phyloP scores from a whole-genome alignment of 2,888 invertebrate genomes.

The Drepana falcataria region DNA sequence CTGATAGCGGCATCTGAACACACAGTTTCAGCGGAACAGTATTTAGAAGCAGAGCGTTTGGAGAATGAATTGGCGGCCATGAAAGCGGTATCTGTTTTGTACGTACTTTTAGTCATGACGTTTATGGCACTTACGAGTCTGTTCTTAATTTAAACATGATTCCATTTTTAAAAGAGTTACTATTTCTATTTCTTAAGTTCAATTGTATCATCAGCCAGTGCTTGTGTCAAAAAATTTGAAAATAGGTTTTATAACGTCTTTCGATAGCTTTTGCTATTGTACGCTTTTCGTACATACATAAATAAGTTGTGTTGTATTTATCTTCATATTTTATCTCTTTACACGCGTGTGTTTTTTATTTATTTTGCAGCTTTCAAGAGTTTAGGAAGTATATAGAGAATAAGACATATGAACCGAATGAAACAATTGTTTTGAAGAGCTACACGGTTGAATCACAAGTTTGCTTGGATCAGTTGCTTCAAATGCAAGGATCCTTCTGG shows the following conservation, averaged over 20 bases:
- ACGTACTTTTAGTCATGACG: constrained; percentile 24
- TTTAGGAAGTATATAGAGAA: constrained; percentile 14
- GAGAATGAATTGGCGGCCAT: constrained; percentile 23
- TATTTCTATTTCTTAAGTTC: too few relatives aligned
- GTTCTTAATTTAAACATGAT: neutral
- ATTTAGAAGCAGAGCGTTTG: constrained; percentile 42
- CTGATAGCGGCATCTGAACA: constrained; percentile 39
- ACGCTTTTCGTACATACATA: too few relatives aligned
- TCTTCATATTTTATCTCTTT: too few relatives aligned
- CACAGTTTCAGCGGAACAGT: constrained; percentile 40
- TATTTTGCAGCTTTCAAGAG: constrained; percentile 24
- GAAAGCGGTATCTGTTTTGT: constrained; percentile 38
- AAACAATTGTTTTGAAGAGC: constrained; percentile 7
- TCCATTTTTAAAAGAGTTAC: too few relatives aligned
- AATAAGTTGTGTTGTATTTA: too few relatives aligned
- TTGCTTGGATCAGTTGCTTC: constrained; percentile 19
- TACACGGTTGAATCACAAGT: constrained; percentile 19
- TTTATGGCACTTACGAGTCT: constrained; percentile 7
- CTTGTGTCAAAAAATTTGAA: too few relatives aligned
- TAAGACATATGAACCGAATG: constrained; percentile 9
- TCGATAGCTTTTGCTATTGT: too few relatives aligned
- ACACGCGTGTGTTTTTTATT: neutral
- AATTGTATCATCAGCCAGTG: too few relatives aligned
- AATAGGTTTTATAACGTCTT: too few relatives aligned
- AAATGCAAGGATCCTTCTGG: constrained; percentile 24